Base-by-base conservation (phyloP, 2,797 vertebrate species). In the Diplodus sargus region DNA sequence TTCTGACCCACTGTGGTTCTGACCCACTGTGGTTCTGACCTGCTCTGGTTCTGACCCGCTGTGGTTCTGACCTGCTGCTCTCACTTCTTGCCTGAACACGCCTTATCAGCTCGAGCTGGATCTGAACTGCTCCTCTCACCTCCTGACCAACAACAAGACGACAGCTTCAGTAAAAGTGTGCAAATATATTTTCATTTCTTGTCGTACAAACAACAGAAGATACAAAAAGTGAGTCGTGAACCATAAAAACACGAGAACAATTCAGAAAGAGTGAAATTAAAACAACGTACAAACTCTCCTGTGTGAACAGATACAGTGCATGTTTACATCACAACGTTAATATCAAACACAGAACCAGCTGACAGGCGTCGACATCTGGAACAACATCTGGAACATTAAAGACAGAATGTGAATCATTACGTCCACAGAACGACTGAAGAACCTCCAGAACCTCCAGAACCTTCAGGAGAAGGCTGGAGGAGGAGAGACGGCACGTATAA, bases 181-280 rank as follows among this genome's bases (percentile, higher is more conserved):
- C 89, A 93, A 92, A 91, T 94, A 91, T 92, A 93, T 92, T 90
- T 93, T 78, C 68, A 86, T 90, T 84, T 86, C 70, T 86, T 66
- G 39, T 82, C 82, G 81, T 83, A 91, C 71, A 83, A 80, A 85
- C 73, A 82, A 78, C 63, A 74, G 3, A 73, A n/a, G 34, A 84
- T 67, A 84, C 68, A 78, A 78, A 78, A n/a, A 28, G 75, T 85
- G 74, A 86, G 74, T 85, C 79, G 86, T 65, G 51, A 77, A 81
- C 17, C 23, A 74, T 64, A 47, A 82, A 71, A 74, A 74, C 3
- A 0, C 28, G 28, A 28, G 28, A 66, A 79, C 61, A 78, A 47
- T 52, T 66, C 4, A 22, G 76, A 68, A 47, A 85, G 42, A 72
- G 18, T 61, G 52, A 72, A 65, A 65, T 52, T 65, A 3, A 34